Conservation (phyloP, 1,140 invertebrate species). For the Drosophila pallidifrons region DNA sequence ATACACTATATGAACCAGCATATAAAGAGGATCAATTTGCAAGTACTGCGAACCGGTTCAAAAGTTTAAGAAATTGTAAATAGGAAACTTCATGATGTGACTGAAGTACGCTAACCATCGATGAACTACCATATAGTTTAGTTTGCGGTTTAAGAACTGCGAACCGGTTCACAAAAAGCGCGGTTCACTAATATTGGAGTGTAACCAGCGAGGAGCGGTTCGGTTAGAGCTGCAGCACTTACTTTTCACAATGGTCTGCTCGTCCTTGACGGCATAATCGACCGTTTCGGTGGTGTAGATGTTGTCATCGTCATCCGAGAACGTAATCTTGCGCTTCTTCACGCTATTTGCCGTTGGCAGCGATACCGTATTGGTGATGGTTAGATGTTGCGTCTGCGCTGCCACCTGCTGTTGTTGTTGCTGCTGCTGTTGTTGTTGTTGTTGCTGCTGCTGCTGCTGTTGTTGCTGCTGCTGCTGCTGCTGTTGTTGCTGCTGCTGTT, state of each 20-base stretch:
- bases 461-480: conserved; percentile 54
- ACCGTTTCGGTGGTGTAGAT: conserved; percentile 84
- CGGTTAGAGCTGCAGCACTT: neutral
- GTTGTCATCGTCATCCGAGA: conserved; percentile 83
- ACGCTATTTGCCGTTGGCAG: conserved; percentile 58
- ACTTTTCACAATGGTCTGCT: conserved; percentile 82
- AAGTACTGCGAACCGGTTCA: too few relatives aligned
- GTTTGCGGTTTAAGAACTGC: too few relatives aligned
- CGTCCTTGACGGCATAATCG: conserved; percentile 80
- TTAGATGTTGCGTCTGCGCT: conserved; percentile 68
- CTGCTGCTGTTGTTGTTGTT: conserved; percentile 53
- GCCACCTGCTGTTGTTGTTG: conserved; percentile 59
- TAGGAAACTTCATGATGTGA: too few relatives aligned
- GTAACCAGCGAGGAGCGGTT: neutral
- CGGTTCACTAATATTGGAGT: too few relatives aligned
- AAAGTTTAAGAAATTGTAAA: too few relatives aligned
- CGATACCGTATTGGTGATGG: conserved; percentile 62
- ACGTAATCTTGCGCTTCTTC: conserved; percentile 82
- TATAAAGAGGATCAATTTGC: too few relatives aligned
- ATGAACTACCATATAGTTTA: too few relatives aligned
- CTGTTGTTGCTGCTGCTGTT: conserved; percentile 25
- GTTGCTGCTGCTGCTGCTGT: conserved; percentile 44
- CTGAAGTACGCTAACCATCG: too few relatives aligned
- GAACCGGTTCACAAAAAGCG: too few relatives aligned
- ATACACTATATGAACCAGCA: too few relatives aligned